phyloP scores from a whole-genome alignment of 1,140 invertebrate species.

The Uloborus diversus region DNA sequence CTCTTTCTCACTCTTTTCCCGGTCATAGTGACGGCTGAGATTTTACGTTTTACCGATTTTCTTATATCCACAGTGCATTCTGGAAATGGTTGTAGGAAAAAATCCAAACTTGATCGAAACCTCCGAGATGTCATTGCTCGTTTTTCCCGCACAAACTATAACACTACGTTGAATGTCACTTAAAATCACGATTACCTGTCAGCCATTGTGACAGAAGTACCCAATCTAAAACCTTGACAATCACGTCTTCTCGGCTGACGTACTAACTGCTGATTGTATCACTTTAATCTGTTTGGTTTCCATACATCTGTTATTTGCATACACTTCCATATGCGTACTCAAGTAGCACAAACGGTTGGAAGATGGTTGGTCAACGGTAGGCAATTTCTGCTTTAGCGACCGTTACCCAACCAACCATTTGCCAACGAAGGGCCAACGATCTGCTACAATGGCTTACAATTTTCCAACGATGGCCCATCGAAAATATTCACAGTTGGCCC shows the following conservation, averaged over 20 bases:
- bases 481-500: no score
- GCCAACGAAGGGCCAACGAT: no score
- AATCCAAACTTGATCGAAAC: background rate
- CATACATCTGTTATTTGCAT: background rate
- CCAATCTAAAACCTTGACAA: background rate
- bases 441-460: no score
- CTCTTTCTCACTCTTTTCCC: background rate
- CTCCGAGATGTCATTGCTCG: background rate
- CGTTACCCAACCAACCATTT: no score
- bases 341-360: no score
- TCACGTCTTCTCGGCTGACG: background rate
- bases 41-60: background rate
- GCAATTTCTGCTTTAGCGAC: no score
- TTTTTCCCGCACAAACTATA: background rate
- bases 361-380: no score
- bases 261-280: background rate
- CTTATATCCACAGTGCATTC: background rate
- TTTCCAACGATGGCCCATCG: no score
- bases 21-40: background rate
- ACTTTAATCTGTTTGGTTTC: background rate
- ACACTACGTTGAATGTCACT: background rate
- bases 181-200: constrained; percentile 6
- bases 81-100: background rate
- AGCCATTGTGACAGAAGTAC: background rate
- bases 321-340: no score